These are phyloP conservation scores for Brotula barbata DNA, from an alignment of 2,797 vertebrate genomes.

Conservation along the genomic window DNA sequence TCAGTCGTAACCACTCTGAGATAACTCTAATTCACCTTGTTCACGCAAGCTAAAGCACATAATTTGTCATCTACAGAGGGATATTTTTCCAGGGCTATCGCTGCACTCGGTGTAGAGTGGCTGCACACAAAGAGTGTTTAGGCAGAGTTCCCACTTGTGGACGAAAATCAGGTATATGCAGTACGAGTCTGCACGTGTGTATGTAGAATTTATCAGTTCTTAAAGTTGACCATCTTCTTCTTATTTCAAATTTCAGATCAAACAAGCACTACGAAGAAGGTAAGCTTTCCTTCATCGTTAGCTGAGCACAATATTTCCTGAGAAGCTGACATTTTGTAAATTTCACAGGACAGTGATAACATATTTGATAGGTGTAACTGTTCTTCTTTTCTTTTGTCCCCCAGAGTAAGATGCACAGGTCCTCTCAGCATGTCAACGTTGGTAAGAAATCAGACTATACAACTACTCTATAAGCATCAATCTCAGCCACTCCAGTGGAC, in stretches of 20 bases:
- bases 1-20: background rate
- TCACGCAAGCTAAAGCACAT: slow-evolving; percentile 7
- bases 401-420: slow-evolving; percentile 67
- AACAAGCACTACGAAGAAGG: slow-evolving; percentile 69
- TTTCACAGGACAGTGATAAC: background rate
- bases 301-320: background rate
- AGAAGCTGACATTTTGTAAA: background rate
- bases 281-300: slow-evolving; percentile 33
- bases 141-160: slow-evolving; percentile 85
- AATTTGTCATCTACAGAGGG: slow-evolving; percentile 76
- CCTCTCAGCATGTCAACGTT: slow-evolving; percentile 40
- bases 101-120: slow-evolving; percentile 86
- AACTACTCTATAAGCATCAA: too few species aligned
- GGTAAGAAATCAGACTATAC: slow-evolving; percentile 62
- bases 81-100: slow-evolving; percentile 93
- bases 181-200: slow-evolving; percentile 9
- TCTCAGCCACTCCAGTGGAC: too few species aligned
- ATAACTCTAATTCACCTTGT: background rate
- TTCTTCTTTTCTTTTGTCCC: slow-evolving; percentile 5
- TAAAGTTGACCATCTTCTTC: slow-evolving; percentile 14
- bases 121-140: slow-evolving; percentile 94
- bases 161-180: slow-evolving; percentile 81
- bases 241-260: slow-evolving; percentile 69
- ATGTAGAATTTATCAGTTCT: background rate
- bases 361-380: background rate